Evolutionary conservation across 2,888 invertebrate species (phyloP), one percentile per base, ranked within the genome.

Genomic region (Helleia helle): DNA sequence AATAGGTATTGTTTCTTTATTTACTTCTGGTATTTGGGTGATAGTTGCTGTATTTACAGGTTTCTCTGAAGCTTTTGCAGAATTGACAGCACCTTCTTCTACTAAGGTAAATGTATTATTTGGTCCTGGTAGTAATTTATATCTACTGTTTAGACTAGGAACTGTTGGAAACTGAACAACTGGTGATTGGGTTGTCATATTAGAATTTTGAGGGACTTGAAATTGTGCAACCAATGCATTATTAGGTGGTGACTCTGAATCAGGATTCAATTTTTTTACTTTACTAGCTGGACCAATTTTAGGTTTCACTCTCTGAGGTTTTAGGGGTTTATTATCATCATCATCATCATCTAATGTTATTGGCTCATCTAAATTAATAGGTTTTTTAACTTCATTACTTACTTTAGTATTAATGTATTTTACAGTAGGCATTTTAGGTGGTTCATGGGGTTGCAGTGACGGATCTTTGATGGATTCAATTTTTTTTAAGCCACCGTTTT

Each of bases 211-310:
- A 9, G 43, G 38, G 13, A 41, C 18, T 36, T 44, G 15, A 3
- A 15, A 15, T 15, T 15, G 46, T 7, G 52, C 40, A n/a, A 36
- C 45, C 22, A 46, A 44, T 9, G n/a, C 28, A 15, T 12, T n/a
- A 30, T 22, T 29, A 14, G 41, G 11, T 14, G 48, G 42, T 22
- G 52, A 51, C 6, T 55, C 54, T 31, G 53, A 41, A 38, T 40
- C 45, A 18, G 22, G 26, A 28, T 48, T 46, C 15, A 45, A 37
- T 6, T 63, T 55, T 50, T 62, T 75, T 0, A 69, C 59, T 56
- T 62, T 77, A 46, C 83, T 81, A 5, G 84, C 84, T 38, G 84
- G 84, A 4, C 84, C 81, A 42, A 65, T 62, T 65, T 52, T 77
- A 8, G 69, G 71, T 51, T 71, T 80, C 0, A 56, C 43, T 47